Base-by-base conservation (phyloP, 2,113 vertebrate species). In the Sapayoa aenigma region DNA sequence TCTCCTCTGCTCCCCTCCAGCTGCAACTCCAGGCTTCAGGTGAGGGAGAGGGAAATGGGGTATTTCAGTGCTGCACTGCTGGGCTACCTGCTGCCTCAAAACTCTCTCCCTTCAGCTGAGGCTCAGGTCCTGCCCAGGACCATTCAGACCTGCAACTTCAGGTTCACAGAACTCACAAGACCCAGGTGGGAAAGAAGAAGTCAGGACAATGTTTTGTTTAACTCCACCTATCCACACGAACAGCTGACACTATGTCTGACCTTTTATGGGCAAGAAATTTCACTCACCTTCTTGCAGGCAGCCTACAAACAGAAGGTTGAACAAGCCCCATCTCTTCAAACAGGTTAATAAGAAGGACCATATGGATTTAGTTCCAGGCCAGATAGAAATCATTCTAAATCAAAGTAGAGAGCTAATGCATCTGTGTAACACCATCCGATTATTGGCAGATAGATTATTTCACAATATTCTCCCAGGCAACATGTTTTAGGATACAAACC, bases 381-480 rank as follows among this genome's bases (percentile, higher is more conserved):
- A 93, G 72, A 80, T 18, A 88, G 41, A 87, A 85, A 84, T 63
- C 35, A 88, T 33, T 92, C n/a, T 82, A 84, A 90, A 92, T 77
- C 63, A 86, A 88, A 92, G 50, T 9, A 62, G 63, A 88, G 76
- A 77, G 31, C 41, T 80, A 89, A 80, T 28, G 28, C 33, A 59
- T 77, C 76, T 84, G 55, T 94, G 63, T 63, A 95, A n/a, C 67
- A 46, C 80, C 59, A 63, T 46, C 79, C 85, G 76, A 75, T 92
- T 92, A 88, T 63, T 94, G 83, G 92, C 88, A 96, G 72, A 90
- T n/a, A 76, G 90, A 95, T 95, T 90, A 91, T 91, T 80, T 50
- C 94, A 93, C 66, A 87, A 50, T 27, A 52, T 56, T 67, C 87
- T 87, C 91, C 16, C 14, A 73, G 58, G 69, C 30, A 89, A 50